Percentiles rank a stretch among this genome's conserved stretches.
Evolutionary conservation across 2,113 vertebrate species (phyloP).

Genomic region (Dasyprocta punctata): DNA sequence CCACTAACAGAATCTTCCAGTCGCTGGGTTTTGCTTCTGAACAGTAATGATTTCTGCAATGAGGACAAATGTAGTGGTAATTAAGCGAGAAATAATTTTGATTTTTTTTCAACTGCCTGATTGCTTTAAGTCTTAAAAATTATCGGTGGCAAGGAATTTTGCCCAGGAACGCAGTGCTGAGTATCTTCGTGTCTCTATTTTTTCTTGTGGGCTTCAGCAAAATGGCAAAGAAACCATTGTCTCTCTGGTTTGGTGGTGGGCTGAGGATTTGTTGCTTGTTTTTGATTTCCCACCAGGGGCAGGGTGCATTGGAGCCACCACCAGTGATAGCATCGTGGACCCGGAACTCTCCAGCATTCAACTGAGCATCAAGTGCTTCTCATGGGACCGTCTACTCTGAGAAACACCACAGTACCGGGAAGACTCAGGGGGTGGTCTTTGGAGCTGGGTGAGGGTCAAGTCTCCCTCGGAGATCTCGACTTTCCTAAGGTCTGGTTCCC

Average conservation of each 20-base stretch:
- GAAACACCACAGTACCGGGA: neutral
- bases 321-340: neutral
- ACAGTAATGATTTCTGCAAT: neutral
- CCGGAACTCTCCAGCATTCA: too few relatives aligned
- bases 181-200: neutral
- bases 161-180: neutral
- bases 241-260: neutral
- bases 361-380: neutral
- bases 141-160: neutral
- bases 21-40: conserved; percentile 31
- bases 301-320: too few relatives aligned
- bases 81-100: conserved; percentile 40
- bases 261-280: neutral
- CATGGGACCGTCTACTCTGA: neutral
- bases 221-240: neutral
- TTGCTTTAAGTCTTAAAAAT: conserved; percentile 34
- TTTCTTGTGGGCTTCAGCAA: neutral
- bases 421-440: neutral
- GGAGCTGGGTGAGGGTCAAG: neutral
- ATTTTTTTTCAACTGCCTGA: neutral
- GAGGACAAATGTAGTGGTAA: conserved; percentile 10
- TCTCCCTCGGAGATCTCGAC: neutral
- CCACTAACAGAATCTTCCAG: neutral
- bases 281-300: neutral
- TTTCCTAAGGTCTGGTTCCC: neutral